phyloP scores from a whole-genome alignment of 2,113 vertebrate species.

The Stictonetta naevosa region DNA sequence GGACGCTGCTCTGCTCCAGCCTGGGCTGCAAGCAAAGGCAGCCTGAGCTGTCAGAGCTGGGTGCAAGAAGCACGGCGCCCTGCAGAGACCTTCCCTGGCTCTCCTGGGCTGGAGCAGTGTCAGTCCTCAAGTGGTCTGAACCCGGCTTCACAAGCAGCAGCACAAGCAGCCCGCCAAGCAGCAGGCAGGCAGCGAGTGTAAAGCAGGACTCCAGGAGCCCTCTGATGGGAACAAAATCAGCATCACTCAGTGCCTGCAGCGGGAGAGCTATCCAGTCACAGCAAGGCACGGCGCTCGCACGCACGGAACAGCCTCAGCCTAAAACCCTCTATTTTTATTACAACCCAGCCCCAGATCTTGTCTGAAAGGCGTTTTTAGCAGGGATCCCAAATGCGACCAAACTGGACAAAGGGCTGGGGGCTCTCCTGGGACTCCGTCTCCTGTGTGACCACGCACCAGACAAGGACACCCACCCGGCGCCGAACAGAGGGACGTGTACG shows the following conservation, averaged over 20 bases:
- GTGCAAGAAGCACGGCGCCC: not conserved
- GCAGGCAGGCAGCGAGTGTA: not conserved
- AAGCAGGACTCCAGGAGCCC: not conserved
- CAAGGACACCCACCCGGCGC: not conserved
- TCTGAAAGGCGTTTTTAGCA: not conserved
- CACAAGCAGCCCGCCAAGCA: constrained; percentile 3
- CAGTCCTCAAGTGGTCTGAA: not conserved
- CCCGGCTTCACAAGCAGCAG: not conserved
- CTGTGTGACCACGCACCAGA: not conserved
- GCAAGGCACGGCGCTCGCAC: not conserved
- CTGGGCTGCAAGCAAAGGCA: not conserved
- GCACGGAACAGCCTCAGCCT: not conserved
- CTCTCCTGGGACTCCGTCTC: not conserved
- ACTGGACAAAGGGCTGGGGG: not conserved
- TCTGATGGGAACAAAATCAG: constrained; percentile 20
- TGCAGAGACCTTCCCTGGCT: not conserved
- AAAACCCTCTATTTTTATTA: not conserved
- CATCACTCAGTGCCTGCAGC: not conserved
- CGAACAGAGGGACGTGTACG: accelerated
- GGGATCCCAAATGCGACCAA: not conserved
- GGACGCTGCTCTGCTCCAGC: not conserved
- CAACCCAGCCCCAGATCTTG: not conserved
- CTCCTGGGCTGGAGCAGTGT: not conserved
- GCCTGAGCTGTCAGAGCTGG: not conserved
- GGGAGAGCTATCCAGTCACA: accelerated